These are phyloP conservation scores for Aphelocoma coerulescens DNA, from an alignment of 2,113 vertebrate genomes.

Conservation along the genomic window DNA sequence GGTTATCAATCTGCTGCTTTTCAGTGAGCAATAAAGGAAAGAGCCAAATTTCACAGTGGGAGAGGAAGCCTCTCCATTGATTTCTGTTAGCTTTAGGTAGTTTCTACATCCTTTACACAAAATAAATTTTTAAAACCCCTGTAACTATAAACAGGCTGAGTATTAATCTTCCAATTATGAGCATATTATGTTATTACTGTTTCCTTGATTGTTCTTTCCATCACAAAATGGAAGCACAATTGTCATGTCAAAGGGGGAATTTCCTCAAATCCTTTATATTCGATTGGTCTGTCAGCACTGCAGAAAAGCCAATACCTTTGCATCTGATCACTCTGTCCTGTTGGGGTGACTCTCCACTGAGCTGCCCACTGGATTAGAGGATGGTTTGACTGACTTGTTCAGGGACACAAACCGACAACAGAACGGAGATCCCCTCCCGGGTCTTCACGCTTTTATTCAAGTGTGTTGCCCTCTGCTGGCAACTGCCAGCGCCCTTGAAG, in stretches of 20 bases:
- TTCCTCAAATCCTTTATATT: background rate
- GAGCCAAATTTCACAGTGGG: background rate
- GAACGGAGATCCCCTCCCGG: background rate
- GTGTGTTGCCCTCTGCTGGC: background rate
- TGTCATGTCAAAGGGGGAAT: background rate
- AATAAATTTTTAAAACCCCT: background rate
- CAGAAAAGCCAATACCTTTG: background rate
- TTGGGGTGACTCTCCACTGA: background rate
- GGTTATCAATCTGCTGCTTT: background rate
- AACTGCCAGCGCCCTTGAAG: background rate
- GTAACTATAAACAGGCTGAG: background rate
- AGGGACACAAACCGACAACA: background rate
- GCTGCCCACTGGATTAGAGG: background rate
- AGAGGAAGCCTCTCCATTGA: background rate
- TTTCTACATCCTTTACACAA: background rate
- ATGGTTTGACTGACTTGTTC: background rate
- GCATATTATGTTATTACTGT: background rate
- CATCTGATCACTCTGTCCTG: background rate
- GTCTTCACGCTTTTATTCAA: background rate
- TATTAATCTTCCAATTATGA: background rate
- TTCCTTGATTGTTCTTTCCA: background rate
- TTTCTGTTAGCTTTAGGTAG: background rate
- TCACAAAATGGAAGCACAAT: background rate
- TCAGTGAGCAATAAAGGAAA: background rate
- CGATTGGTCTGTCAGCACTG: rapidly evolving